phyloP scores from a whole-genome alignment of 2,797 vertebrate species.

The Lerista edwardsae region DNA sequence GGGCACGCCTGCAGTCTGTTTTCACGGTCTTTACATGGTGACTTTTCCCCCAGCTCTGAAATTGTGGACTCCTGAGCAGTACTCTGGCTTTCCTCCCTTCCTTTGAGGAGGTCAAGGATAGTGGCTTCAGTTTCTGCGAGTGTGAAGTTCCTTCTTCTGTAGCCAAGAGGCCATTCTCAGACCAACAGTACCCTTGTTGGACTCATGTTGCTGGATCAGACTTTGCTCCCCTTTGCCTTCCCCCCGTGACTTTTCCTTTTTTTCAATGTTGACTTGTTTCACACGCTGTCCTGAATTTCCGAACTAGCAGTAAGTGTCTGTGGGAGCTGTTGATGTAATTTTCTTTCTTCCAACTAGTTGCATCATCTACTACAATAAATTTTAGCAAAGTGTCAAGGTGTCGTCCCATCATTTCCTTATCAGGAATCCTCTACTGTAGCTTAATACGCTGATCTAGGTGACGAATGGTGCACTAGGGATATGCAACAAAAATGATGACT shows the following conservation, averaged over 20 bases:
- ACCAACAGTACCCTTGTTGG: neutral
- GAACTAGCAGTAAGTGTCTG: neutral
- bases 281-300: neutral
- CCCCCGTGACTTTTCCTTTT: neutral
- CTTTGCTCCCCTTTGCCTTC: neutral
- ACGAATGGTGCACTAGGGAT: no score
- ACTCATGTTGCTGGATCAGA: neutral
- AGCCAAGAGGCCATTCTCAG: neutral
- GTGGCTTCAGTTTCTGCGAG: no score
- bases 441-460: no score
- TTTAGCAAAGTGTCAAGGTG: neutral
- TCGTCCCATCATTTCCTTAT: neutral
- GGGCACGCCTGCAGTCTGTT: no score
- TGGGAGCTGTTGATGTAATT: neutral
- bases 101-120: no score
- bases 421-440: no score
- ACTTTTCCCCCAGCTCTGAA: no score
- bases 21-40: no score
- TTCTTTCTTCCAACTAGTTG: neutral
- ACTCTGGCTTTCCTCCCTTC: no score
- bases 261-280: neutral
- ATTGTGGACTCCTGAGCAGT: no score
- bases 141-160: neutral
- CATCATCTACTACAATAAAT: slow-evolving; percentile 5
- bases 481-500: no score